phyloP scores from a whole-genome alignment of 2,797 vertebrate species.

The Onychomys torridus region DNA sequence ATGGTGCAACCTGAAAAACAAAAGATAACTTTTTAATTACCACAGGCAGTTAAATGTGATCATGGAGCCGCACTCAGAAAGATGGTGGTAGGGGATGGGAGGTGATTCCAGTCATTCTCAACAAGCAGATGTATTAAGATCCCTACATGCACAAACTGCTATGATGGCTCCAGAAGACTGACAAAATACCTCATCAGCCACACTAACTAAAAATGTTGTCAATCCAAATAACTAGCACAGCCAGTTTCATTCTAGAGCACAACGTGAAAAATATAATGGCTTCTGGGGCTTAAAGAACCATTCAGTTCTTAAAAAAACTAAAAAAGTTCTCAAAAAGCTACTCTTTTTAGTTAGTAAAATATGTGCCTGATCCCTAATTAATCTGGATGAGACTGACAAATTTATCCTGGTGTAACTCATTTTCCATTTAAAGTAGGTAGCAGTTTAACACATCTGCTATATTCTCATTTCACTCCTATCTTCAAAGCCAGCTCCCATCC shows the following conservation, averaged over 20 bases:
- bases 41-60: neutral
- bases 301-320: neutral
- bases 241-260: slow-evolving; percentile 19
- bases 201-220: neutral
- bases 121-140: neutral
- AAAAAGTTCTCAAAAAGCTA: neutral
- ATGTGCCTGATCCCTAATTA: neutral
- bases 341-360: neutral
- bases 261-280: neutral
- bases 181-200: neutral
- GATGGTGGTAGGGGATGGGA: fast-evolving
- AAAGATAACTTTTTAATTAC: slow-evolving; percentile 51
- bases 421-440: slow-evolving; percentile 38
- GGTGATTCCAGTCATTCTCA: neutral
- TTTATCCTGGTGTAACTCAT: neutral
- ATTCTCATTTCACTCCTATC: neutral
- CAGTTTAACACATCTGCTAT: neutral
- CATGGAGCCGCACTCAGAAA: neutral
- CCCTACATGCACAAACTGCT: neutral
- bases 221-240: neutral
- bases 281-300: neutral
- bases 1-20: slow-evolving; percentile 90
- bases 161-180: neutral
- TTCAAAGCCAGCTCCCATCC: slow-evolving; percentile 49
- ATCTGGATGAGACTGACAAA: slow-evolving; percentile 31